Base-by-base conservation (phyloP, 2,888 invertebrate genomes). In the Tetragonisca angustula region DNA sequence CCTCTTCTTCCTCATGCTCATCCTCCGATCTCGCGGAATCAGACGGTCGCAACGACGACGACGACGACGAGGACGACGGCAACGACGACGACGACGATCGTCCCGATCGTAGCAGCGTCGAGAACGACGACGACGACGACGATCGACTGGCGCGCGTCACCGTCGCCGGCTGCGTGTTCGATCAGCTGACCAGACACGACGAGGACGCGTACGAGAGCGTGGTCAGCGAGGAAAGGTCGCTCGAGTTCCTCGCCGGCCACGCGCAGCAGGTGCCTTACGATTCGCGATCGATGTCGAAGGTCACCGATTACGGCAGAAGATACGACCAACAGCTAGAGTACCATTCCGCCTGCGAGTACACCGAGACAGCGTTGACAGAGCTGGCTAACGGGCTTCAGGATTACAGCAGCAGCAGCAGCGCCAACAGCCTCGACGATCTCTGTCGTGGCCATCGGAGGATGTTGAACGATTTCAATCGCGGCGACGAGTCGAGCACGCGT, bases 1-100 rank as follows among this genome's bases (percentile, higher is more conserved):
- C 91, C 88, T 90, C 83, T 64, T 88, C 89, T 70, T 91, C 91
- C 71, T 92, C 90, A 24, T 89, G 89, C 74, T 89, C 87, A 65
- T 90, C 91, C 74, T 94, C 93, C 86, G 94, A 93, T 79, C 90
- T 91, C 65, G 90, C 91, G 85, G 91, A 91, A 79, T 92, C 92
- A 72, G 92, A 91, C 84, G 91, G 90, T 82, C 91, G 90, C 54
- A 90, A 92, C 88, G 89, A 88, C 81, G 91, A 89, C 71, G 89
- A 90, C 64, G 88, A 88, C 32, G 88, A 81, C 54, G 84, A 87
- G 5, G 75, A 87, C 54, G 80, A 85, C 32, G 68, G 62, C 19
- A 83, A 77, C 76, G 52, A 11, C 71, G 76, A 78, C 62, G 76
- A 81, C 50, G 52, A 54, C 32, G 81, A 88, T 52, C 79, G 56